Evolutionary conservation across 2,797 vertebrate genomes (phyloP).

Genomic region (Phataginus tricuspis): DNA sequence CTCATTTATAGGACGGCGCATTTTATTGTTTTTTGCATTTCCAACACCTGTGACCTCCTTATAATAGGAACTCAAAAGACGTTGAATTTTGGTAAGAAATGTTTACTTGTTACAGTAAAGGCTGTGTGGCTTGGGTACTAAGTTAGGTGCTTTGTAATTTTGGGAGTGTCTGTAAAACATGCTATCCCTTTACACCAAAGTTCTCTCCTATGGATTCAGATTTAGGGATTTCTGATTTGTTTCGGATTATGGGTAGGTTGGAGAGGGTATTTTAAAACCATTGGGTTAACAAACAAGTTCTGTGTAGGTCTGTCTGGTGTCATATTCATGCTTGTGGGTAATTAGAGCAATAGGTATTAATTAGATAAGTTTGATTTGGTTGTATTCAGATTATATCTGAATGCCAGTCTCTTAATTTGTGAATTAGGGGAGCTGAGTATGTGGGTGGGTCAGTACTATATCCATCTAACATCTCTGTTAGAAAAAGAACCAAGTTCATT

Average conservation of each 20-base stretch:
- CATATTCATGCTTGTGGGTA: slow-evolving; percentile 38
- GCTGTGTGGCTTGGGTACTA: background rate
- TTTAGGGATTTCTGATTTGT: slow-evolving; percentile 38
- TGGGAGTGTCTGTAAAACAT: background rate
- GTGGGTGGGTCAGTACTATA: background rate
- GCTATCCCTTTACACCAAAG: background rate
- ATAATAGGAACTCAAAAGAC: background rate
- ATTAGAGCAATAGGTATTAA: background rate
- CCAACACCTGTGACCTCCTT: background rate
- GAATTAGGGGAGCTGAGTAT: slow-evolving; percentile 7
- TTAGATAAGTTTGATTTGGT: slow-evolving; percentile 5
- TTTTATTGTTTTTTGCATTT: slow-evolving; percentile 24
- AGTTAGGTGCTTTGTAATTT: slow-evolving; percentile 48
- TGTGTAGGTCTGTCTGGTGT: background rate
- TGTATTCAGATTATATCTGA: slow-evolving; percentile 44
- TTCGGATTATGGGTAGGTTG: slow-evolving; percentile 12
- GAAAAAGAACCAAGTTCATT: slow-evolving; percentile 5
- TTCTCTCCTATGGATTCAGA: slow-evolving; percentile 16
- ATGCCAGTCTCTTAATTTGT: background rate
- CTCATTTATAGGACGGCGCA: background rate
- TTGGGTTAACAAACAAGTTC: slow-evolving; percentile 9
- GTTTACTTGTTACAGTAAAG: background rate
- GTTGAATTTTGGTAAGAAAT: slow-evolving; percentile 43
- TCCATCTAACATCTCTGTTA: background rate
- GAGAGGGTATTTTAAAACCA: background rate